Evolutionary conservation across 2,888 invertebrate genomes (phyloP), one percentile per base, ranked within the genome.

Genomic region (Spatulosminthurus flaviceps): DNA sequence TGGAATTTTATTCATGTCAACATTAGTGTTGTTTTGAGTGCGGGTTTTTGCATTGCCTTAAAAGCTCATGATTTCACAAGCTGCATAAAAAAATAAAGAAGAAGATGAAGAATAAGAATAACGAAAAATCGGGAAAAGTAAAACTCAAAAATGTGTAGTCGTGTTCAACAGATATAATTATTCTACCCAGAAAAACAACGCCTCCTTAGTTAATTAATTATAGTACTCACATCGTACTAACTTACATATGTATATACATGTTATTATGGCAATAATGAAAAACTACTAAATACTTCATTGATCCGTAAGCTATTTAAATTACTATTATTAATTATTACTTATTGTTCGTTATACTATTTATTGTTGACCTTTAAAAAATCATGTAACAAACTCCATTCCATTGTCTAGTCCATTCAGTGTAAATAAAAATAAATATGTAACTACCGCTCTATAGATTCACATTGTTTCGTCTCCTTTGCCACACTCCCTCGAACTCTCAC

Each of bases 21-120:
- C 73, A 43, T 5, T 41, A 26, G 24, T 75, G 66, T 21, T 78
- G 60, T 73, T 79, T 79, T 79, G 75, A 75, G 69, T 67, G 61
- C 43, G 29, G 41, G 73, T 26, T 73, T 43, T 73, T 78, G 24
- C 34, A 73, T 66, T 66, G 73, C 66, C 78, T 67, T 78, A 78
- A 61, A 73, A 73, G 34, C 67, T 29, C 67, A 67, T 67, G 28
- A 67, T 67, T 67, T 67, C 28, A 28, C 67, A 67, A 67, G 51
- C 51, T 51, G 51, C 51, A 51, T 51, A 51, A 13, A 43, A 21
- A 72, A 21, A 42, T 22, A 43, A 41, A n/a, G 22, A 34, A 41
- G n/a, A 41, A 0, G n/a, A 7, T 1, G 16, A 71, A 21, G 41
- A 13, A 41, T n/a, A 0, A 41, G 42, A 34, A 1, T n/a, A n/a